These are phyloP conservation scores for Dendronephthya gigantea DNA, from an alignment of 64 coral and sea anemone species.

Conservation along the genomic window DNA sequence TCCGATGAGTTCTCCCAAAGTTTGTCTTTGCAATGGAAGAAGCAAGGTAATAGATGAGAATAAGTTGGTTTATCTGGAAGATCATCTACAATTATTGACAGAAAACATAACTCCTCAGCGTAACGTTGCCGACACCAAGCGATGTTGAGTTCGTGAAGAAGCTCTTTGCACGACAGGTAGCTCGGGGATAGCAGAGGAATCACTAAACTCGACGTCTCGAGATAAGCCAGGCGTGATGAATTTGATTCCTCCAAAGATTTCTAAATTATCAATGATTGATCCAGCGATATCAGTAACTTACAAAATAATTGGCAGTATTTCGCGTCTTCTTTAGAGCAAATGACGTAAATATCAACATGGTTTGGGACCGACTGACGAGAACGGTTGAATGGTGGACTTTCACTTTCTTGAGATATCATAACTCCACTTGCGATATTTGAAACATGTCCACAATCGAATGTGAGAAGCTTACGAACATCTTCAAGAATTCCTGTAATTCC, in stretches of 20 bases:
- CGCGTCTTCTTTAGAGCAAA: neutral
- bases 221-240: neutral
- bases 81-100: neutral
- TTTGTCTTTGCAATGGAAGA: conserved; percentile 1
- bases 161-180: neutral
- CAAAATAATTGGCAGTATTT: neutral
- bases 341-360: neutral
- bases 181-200: neutral
- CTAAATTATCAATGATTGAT: neutral
- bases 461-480: neutral
- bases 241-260: neutral
- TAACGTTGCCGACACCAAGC: neutral
- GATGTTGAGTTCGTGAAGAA: conserved; percentile 1
- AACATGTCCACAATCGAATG: neutral
- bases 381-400: neutral
- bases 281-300: neutral
- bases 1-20: neutral
- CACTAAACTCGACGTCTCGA: neutral
- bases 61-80: neutral
- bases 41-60: neutral
- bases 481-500: neutral
- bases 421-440: neutral
- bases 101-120: neutral
- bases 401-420: neutral
- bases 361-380: neutral